Evolutionary conservation across 2,113 vertebrate species (phyloP), one percentile per base, ranked within the genome.

Genomic region (Hippopotamus amphibius): DNA sequence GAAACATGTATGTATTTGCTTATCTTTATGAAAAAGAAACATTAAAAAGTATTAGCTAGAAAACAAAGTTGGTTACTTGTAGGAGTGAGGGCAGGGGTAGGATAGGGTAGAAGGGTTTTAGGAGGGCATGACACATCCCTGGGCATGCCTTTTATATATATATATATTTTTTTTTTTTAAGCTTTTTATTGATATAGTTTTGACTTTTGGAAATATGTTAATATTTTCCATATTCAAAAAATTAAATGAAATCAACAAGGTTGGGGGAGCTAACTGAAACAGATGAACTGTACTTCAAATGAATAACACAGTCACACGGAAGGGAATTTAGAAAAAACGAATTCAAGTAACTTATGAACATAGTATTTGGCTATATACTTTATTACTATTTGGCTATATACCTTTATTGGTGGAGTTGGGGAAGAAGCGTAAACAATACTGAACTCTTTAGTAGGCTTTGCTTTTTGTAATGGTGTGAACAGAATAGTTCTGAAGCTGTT

Each of bases 181-280:
- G 37, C 37, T 37, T 37, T 37, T 37, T 37, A 37, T 90, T 6
- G 17, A 28, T 80, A 33, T 7, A 83, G 19, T 53, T 92, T 86
- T 95, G 61, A 59, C n/a, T 84, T 94, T 71, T 43, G 37, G 77
- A 79, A 66, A 43, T 13, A 59, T 63, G 50, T 90, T 97, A 82
- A 77, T 83, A 28, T 84, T 92, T 33, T 57, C n/a, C 63, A 24
- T 87, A 41, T 80, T 94, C 53, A 88, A 79, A 83, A 84, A 57
- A 79, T 50, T 88, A 76, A 92, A 77, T 69, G 65, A 95, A 93
- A 79, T 65, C 30, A 79, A 21, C 16, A 86, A 16, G 43, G 24
- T 16, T 90, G 1, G 5, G n/a, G 33, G 15, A 53, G 9, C 43
- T 63, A 90, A 43, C 59, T 82, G n/a, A 87, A 91, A 53, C 66